Base-by-base conservation (phyloP, 2,888 invertebrate genomes). In the Dione vanillae region DNA sequence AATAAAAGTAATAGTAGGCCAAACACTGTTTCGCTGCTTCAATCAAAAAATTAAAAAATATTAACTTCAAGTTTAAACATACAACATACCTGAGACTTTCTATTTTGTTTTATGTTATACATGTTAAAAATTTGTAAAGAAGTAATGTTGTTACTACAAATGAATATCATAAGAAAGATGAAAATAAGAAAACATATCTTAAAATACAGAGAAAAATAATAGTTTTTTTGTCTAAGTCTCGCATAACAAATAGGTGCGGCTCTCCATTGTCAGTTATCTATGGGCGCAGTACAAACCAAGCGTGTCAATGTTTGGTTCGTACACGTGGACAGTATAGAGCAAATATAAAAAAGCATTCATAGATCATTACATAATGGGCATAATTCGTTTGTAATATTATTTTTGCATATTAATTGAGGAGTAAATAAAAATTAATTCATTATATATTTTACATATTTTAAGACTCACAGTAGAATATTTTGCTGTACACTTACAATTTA, bases 261-360 rank as follows among this genome's bases (percentile, higher is more conserved):
- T 73, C 41, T 56, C 45, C 54, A 69, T 69, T 69, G 69, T 68
- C 45, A 20, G 68, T 88, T 88, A 88, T 88, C 88, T 81, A 79
- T 81, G 85, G 90, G 90, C 81, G 90, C 88, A 90, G 84, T 85
- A 76, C 80, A 79, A 79, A 74, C 83, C 79, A 79, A 79, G 82
- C 89, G 82, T 85, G 89, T 86, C 89, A 70, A 67, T 71, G 73
- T 71, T 71, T 69, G 67, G 68, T 67, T 66, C 67, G 58, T 65
- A 69, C 72, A 71, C 83, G 82, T 85, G 86, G 83, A 78, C 77
- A 75, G 78, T 75, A 47, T 19, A 65, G 68, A 62, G 68, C 20
- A 73, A 73, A 73, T 61, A 73, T 68, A 20, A 14, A 61, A 27
- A 43, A 27, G 8, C 16, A 56, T 40, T 54, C 62, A n/a, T 49